Percentiles rank a stretch among this genome's conserved stretches.
Conservation (phyloP, 2,797 vertebrate genomes). For the Tamandua tetradactyla region DNA sequence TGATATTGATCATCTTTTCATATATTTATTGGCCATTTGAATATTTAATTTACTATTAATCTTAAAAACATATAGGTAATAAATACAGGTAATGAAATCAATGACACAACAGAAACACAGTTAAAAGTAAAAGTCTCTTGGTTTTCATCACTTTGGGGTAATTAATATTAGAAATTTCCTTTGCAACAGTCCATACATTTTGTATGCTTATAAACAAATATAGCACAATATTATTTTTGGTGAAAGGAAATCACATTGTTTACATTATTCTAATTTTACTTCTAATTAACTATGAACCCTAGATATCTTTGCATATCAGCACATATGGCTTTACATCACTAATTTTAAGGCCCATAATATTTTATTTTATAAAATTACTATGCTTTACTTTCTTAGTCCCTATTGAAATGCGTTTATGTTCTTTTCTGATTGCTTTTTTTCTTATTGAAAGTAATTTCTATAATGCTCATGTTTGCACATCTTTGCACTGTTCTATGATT, state of each 20-base stretch:
- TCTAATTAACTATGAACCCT: background rate
- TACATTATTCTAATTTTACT: background rate
- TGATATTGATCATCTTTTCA: too few relatives aligned
- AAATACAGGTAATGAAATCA: background rate
- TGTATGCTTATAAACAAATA: background rate
- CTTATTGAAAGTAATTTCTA: background rate
- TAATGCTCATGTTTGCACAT: background rate
- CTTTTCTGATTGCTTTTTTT: background rate
- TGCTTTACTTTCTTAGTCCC: background rate
- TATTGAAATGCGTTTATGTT: background rate
- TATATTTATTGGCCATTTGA: too few relatives aligned
- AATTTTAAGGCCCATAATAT: background rate
- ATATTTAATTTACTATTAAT: background rate
- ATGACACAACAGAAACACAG: background rate
- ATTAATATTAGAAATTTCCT: background rate
- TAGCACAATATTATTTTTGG: background rate
- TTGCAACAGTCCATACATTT: background rate
- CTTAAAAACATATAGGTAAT: background rate
- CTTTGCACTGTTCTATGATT: background rate
- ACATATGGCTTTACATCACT: background rate
- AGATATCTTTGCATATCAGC: background rate
- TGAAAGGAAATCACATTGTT: background rate
- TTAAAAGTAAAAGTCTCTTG: background rate
- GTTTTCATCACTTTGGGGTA: background rate
- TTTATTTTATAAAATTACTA: background rate